Percentiles rank a stretch among this genome's conserved stretches.
These are phyloP conservation scores for Crotalus helleri DNA, from an alignment of 2,113 vertebrate species.

Conservation along the genomic window DNA sequence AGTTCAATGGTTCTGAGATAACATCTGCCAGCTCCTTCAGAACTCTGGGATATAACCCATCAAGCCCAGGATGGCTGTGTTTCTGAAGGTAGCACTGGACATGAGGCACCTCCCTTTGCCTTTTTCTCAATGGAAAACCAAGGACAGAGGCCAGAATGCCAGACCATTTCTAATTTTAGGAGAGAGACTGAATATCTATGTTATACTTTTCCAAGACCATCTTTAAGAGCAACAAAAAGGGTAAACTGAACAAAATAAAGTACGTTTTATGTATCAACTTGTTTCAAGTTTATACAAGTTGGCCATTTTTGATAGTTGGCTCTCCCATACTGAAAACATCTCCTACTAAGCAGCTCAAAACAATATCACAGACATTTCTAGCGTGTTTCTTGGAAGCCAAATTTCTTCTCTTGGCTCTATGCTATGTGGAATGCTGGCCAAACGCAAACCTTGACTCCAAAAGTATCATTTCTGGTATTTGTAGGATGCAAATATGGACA, in stretches of 20 bases:
- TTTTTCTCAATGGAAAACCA: conserved; percentile 1
- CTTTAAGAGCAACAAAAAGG: conserved; percentile 72
- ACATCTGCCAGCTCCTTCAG: no score
- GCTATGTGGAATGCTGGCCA: not conserved
- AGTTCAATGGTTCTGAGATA: no score
- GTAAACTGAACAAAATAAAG: conserved; percentile 72
- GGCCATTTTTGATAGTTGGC: conserved; percentile 66
- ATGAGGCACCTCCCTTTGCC: not conserved
- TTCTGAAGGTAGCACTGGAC: not conserved
- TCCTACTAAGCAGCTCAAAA: conserved; percentile 44
- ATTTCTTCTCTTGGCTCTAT: conserved; percentile 17
- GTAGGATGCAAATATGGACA: not conserved
- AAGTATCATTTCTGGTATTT: not conserved
- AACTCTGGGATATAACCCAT: no score
- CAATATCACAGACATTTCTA: conserved; percentile 59
- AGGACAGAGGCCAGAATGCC: conserved; percentile 39
- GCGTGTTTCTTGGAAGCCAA: conserved; percentile 50
- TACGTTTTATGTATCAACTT: conserved; percentile 71
- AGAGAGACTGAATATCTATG: conserved; percentile 66
- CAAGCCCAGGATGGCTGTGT: not conserved
- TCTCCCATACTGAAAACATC: conserved; percentile 62
- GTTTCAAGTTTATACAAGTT: conserved; percentile 74
- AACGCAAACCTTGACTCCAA: conserved; percentile 10
- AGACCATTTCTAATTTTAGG: conserved; percentile 50
- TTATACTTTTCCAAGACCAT: conserved; percentile 71